phyloP scores from a whole-genome alignment of 2,888 invertebrate species.

The Drosophila pullipes region DNA sequence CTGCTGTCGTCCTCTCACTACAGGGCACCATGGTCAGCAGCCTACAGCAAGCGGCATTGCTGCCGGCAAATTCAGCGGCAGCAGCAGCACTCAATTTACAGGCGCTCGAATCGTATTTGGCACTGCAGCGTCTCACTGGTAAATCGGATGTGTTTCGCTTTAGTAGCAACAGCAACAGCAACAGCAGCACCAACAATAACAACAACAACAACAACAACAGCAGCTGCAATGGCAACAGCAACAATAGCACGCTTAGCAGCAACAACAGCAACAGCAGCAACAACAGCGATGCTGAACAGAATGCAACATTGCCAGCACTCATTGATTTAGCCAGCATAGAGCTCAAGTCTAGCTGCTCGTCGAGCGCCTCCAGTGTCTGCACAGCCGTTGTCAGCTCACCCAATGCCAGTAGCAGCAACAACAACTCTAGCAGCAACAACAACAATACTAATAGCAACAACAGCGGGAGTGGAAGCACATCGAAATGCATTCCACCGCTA shows the following conservation, averaged over 20 bases:
- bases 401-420: constrained; percentile 78
- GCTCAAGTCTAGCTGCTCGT: constrained; percentile 66
- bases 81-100: constrained; percentile 94
- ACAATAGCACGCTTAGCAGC: constrained; percentile 33
- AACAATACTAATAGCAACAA: constrained; percentile 67
- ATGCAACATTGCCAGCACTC: constrained; percentile 53
- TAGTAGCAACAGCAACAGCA: constrained; percentile 44
- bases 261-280: constrained; percentile 45
- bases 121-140: constrained; percentile 91
- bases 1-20: constrained; percentile 91
- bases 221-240: constrained; percentile 33
- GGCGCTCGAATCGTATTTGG: constrained; percentile 94
- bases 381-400: constrained; percentile 42
- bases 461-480: constrained; percentile 31
- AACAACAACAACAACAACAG: constrained; percentile 33
- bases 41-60: constrained; percentile 92
- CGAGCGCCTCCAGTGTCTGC: constrained; percentile 59
- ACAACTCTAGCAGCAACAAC: constrained; percentile 70
- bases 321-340: constrained; percentile 67
- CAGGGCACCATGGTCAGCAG: constrained; percentile 95
- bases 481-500: constrained; percentile 77
- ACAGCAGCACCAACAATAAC: constrained; percentile 29
- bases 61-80: constrained; percentile 93
- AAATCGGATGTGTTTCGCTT: constrained; percentile 89
- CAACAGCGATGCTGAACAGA: constrained; percentile 41